Base-by-base conservation (phyloP, 2,888 invertebrate species). In the Trissolcus brochymenae region DNA sequence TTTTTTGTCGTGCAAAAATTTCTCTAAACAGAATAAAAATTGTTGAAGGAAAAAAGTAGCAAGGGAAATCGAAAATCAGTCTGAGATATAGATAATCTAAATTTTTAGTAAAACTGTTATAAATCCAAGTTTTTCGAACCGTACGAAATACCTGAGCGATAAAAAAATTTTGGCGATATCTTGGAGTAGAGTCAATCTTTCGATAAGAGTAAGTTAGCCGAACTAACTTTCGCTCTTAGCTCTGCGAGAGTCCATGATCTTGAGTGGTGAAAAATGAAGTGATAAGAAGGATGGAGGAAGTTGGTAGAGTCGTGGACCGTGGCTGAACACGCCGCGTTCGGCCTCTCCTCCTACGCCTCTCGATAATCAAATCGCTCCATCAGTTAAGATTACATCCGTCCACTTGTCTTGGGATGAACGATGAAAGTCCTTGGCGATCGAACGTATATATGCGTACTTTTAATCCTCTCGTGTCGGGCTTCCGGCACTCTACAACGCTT, bases 261-360 rank as follows among this genome's bases (percentile, higher is more conserved):
- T 25, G 25, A 19, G 53, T 7, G 54, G 59, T 40, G 25, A 68
- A 61, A 61, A 25, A 67, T 41, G 59, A 67, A 67, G 56, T 56
- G 40, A 55, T 49, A 55, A 17, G 29, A 49, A 53, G 29, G 43
- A 56, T 29, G 64, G 29, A 49, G 49, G 35, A n/a, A 40, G 14
- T 29, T 60, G 49, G 17, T 17, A 51, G 14, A 43, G 21, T 51
- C 6, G 57, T 25, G 57, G 51, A 57, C 51, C 49, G 66, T 35
- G 35, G 35, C 13, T 16, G 21, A 17, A 51, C 13, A 16, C 14
- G 13, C 14, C 25, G 11, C 41, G 67, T 25, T 61, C 54, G 62
- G 40, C 41, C 50, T 50, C 82, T 76, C 84, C 82, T 86, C 86
- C 85, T 85, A 86, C 85, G 86, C 84, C 85, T 83, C 81, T 80